Percentiles rank a stretch among this genome's conserved stretches.
These are phyloP conservation scores for Antheraea mylitta DNA, from an alignment of 1,140 invertebrate genomes.

Conservation along the genomic window DNA sequence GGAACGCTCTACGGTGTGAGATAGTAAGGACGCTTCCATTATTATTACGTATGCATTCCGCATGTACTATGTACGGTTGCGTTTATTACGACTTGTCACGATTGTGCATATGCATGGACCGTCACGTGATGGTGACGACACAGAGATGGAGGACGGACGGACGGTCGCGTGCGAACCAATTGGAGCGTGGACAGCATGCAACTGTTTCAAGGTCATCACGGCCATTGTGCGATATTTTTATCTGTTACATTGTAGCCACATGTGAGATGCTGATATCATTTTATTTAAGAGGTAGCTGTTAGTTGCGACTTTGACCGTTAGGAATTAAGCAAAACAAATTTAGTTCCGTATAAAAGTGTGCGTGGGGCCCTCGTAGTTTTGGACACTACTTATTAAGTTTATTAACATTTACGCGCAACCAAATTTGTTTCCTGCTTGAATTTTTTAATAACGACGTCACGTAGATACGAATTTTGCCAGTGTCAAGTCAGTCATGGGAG, in stretches of 20 bases:
- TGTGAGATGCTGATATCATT: neutral
- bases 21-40: neutral
- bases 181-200: constrained; percentile 29
- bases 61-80: neutral
- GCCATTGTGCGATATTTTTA: neutral
- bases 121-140: constrained; percentile 21
- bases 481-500: too few species aligned
- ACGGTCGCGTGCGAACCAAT: constrained; percentile 26
- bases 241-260: neutral
- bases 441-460: too few species aligned
- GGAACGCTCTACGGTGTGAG: neutral
- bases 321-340: too few species aligned
- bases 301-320: neutral
- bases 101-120: constrained; percentile 19
- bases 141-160: constrained; percentile 6
- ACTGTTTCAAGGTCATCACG: constrained; percentile 25
- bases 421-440: too few species aligned
- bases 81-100: constrained; percentile 15
- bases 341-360: too few species aligned
- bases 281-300: neutral
- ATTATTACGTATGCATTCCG: neutral
- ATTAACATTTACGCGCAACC: too few species aligned
- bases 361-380: too few species aligned
- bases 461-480: too few species aligned
- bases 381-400: too few species aligned